A percentile compares a stretch with the other conserved stretches of the same genome.
phyloP scores from a whole-genome alignment of 92 coral and sea anemone species.

The Meandrina meandrites region DNA sequence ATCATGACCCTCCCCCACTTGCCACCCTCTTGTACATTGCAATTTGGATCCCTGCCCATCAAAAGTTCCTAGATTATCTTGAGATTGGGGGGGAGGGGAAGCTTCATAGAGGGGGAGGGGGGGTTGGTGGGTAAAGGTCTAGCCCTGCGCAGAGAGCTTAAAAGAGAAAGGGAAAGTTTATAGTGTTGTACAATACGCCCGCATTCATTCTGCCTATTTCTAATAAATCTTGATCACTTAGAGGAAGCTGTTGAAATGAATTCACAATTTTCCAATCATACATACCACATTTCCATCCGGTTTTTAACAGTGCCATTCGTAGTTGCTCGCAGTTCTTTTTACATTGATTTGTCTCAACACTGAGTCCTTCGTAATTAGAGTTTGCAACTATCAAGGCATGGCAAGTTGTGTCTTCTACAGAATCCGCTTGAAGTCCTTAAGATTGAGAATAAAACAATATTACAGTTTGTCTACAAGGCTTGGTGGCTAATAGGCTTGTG shows the following conservation, averaged over 20 bases:
- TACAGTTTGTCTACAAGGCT: neutral
- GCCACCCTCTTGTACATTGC: too few species aligned
- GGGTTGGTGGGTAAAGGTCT: neutral
- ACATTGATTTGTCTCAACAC: neutral
- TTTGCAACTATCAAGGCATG: conserved; percentile 32
- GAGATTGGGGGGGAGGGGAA: neutral
- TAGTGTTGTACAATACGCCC: too few species aligned
- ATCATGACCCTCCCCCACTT: too few species aligned
- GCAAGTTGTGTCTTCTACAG: neutral
- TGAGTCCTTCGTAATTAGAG: neutral
- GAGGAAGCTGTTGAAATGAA: neutral
- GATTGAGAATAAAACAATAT: neutral
- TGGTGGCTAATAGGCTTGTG: too few species aligned
- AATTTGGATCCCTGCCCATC: too few species aligned
- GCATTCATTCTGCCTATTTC: neutral
- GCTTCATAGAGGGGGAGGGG: neutral
- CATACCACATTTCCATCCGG: conserved; percentile 40
- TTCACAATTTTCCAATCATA: neutral
- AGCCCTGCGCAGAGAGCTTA: too few species aligned
- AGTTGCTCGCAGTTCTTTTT: neutral
- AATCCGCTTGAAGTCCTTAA: neutral
- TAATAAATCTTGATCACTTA: neutral
- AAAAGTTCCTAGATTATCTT: neutral
- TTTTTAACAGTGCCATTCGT: conserved; percentile 26
- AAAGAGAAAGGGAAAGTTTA: too few species aligned